Evolutionary conservation across 2,888 invertebrate genomes (phyloP), one percentile per base, ranked within the genome.

Genomic region (Callyntrura guangdongensis): DNA sequence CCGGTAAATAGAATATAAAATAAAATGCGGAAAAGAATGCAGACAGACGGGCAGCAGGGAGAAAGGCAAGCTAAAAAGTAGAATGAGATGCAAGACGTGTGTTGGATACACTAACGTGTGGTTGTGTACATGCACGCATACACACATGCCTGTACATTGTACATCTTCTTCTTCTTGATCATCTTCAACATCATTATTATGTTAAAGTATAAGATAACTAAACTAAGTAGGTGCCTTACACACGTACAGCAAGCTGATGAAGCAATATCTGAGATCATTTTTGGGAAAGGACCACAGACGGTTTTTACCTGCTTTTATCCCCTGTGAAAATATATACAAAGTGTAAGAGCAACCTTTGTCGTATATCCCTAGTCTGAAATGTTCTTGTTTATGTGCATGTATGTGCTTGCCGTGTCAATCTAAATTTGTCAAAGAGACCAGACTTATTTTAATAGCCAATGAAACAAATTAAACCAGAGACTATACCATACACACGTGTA

Each of bases 1-100:
- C 83, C 83, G 83, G 83, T 67, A 83, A 83, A 83, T 83, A 83
- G 83, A 83, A 83, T 83, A 83, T 67, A 83, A 83, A 83, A 67
- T 77, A 72, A 86, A 77, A 77, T 61, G 72, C 56, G 77, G 77
- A 86, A 86, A 74, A 45, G 47, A 74, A 82, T 64, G 82, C 59
- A 81, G 79, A 27, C 81, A 81, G 53, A 27, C 81, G 59, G 81
- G 17, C 36, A 59, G 36, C 45, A 8, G 61, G 27, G 27, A 61
- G 20, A 53, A 79, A 36, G 36, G 36, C 36, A 6, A 36, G 36
- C 36, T 4, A 14, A 27, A 61, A 83, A 45, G 64, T 14, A 81
- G 59, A 81, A 72, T 25, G 81, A 22, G 36, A 82, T 82, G 79
- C 45, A 20, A 81, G 59, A 81, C 36, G 81, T 81, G 81, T 59